These are phyloP conservation scores for Acrocephalus kingi DNA, from an alignment of 2,113 vertebrate species.

Conservation along the genomic window DNA sequence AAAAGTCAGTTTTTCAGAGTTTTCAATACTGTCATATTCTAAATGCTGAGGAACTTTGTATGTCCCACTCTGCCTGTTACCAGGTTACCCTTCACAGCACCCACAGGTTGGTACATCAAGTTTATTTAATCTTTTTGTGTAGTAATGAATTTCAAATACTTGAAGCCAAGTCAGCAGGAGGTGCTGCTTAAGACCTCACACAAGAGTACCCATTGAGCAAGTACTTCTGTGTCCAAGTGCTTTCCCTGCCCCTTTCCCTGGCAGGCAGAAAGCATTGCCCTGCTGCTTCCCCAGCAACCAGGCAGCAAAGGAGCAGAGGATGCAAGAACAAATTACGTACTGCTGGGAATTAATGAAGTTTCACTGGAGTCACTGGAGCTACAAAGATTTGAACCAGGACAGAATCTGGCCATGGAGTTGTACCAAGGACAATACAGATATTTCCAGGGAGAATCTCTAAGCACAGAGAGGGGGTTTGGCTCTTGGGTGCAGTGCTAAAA, in stretches of 20 bases:
- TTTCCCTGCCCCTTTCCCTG: neutral
- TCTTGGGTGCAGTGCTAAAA: neutral
- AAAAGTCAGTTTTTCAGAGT: neutral
- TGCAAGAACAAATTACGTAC: neutral
- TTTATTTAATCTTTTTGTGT: neutral
- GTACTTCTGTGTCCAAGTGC: neutral
- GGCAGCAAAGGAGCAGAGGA: neutral
- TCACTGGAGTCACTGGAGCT: neutral
- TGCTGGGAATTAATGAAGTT: constrained; percentile 1
- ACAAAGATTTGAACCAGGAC: neutral
- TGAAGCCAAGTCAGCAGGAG: neutral
- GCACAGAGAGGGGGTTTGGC: neutral
- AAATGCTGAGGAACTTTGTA: neutral
- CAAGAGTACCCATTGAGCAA: neutral
- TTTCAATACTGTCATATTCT: neutral
- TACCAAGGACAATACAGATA: neutral
- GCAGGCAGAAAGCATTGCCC: neutral
- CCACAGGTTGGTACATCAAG: neutral
- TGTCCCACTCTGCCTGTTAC: neutral
- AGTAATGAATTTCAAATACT: neutral
- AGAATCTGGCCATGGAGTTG: neutral
- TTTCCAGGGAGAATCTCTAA: neutral
- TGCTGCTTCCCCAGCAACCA: neutral
- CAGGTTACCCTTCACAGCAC: neutral
- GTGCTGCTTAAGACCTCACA: neutral